Conservation (phyloP, 2,113 vertebrate species). For the Jaculus jaculus region DNA sequence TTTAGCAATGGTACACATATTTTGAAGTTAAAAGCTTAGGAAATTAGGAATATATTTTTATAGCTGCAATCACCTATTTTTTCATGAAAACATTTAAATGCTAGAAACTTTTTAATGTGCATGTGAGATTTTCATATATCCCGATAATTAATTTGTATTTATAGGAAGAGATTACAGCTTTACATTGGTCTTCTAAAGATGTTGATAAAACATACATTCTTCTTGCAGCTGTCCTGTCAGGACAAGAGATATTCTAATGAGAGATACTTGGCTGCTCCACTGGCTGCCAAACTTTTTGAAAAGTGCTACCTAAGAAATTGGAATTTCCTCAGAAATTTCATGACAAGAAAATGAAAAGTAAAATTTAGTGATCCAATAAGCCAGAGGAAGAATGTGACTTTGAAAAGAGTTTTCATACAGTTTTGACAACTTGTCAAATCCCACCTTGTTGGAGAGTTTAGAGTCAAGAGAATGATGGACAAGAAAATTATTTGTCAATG, state of each 20-base stretch:
- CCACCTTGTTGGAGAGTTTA: neutral
- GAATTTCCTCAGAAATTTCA: neutral
- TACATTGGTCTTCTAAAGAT: neutral
- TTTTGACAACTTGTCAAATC: neutral
- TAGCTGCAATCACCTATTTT: neutral
- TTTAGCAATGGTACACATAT: neutral
- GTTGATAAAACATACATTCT: neutral
- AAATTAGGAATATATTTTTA: neutral
- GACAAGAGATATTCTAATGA: neutral
- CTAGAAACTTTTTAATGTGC: neutral
- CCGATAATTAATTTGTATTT: slow-evolving; percentile 1
- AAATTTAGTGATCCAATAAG: too few species aligned
- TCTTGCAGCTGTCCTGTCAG: neutral
- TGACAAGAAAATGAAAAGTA: neutral
- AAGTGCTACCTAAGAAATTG: neutral
- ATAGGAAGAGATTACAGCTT: neutral
- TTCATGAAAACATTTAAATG: neutral
- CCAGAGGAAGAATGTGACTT: neutral
- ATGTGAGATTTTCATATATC: neutral
- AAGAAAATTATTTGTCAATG: neutral
- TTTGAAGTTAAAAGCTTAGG: neutral
- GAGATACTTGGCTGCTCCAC: neutral
- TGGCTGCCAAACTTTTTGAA: neutral
- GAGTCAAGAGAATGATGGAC: neutral
- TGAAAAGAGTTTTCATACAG: neutral